Percentiles rank a stretch among this genome's conserved stretches.
phyloP scores from a whole-genome alignment of 2,888 invertebrate species.

The Andrena haemorrhoa region DNA sequence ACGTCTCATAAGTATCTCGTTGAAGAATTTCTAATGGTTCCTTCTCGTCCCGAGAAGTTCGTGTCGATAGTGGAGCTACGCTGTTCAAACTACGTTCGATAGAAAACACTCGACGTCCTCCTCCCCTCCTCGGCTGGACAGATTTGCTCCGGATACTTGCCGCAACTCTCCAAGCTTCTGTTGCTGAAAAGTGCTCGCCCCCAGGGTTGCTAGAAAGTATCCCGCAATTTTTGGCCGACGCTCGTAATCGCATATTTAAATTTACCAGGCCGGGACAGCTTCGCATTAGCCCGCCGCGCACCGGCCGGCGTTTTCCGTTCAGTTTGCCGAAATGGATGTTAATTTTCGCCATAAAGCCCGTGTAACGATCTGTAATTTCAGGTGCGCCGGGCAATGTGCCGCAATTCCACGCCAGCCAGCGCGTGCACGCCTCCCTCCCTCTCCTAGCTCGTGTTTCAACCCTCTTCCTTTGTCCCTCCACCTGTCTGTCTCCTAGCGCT shows the following conservation, averaged over 20 bases:
- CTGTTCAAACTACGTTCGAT: no score
- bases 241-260: conserved; percentile 45
- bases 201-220: not conserved
- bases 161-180: not conserved
- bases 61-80: no score
- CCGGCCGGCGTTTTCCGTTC: conserved; percentile 45
- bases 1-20: no score
- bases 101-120: no score
- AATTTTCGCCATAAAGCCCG: conserved; percentile 55
- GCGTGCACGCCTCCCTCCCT: not conserved
- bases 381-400: conserved; percentile 29
- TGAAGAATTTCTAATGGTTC: no score
- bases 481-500: conserved; percentile 19
- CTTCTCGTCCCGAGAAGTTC: no score
- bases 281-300: conserved; percentile 29
- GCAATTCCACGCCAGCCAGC: conserved; percentile 25
- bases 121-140: not conserved
- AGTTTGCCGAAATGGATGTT: conserved; percentile 60
- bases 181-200: not conserved
- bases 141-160: not conserved
- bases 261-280: conserved; percentile 25
- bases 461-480: conserved; percentile 17
- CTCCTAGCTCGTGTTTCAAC: no score
- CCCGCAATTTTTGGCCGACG: conserved; percentile 1
- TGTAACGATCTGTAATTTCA: conserved; percentile 59